Evolutionary conservation across 2,113 vertebrate species (phyloP).

Genomic region (Lynx canadensis): DNA sequence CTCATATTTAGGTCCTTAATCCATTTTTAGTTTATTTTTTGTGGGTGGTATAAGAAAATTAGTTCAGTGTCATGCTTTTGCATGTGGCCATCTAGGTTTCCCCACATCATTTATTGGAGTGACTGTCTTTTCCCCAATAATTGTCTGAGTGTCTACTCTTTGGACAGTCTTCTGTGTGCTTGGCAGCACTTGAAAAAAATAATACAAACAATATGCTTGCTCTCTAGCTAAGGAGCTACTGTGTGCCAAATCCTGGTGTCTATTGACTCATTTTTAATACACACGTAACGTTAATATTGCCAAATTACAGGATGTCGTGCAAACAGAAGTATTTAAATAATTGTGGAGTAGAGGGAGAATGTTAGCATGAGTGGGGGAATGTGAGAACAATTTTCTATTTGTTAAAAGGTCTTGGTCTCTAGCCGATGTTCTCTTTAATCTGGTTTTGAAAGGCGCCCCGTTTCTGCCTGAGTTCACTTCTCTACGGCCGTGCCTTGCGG

Average conservation of each 20-base stretch:
- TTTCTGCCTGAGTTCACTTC: background rate
- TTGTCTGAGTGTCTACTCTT: background rate
- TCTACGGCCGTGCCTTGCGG: background rate
- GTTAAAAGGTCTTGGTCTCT: background rate
- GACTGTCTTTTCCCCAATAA: background rate
- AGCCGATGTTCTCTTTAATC: background rate
- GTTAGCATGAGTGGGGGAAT: background rate
- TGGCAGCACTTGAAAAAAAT: background rate
- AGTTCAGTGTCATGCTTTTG: background rate
- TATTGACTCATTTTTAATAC: background rate
- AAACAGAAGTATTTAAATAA: background rate
- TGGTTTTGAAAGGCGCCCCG: background rate
- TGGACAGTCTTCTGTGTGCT: background rate
- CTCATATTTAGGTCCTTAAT: background rate
- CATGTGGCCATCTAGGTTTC: background rate
- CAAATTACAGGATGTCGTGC: background rate
- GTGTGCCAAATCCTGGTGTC: background rate
- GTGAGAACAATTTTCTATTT: background rate
- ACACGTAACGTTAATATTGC: background rate
- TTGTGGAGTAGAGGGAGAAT: background rate
- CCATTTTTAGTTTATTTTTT: background rate
- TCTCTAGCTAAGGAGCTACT: background rate
- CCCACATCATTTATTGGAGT: background rate
- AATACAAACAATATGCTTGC: background rate
- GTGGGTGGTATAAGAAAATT: background rate